These are phyloP conservation scores for Eulithis prunata DNA, from an alignment of 2,888 invertebrate genomes.

Conservation along the genomic window DNA sequence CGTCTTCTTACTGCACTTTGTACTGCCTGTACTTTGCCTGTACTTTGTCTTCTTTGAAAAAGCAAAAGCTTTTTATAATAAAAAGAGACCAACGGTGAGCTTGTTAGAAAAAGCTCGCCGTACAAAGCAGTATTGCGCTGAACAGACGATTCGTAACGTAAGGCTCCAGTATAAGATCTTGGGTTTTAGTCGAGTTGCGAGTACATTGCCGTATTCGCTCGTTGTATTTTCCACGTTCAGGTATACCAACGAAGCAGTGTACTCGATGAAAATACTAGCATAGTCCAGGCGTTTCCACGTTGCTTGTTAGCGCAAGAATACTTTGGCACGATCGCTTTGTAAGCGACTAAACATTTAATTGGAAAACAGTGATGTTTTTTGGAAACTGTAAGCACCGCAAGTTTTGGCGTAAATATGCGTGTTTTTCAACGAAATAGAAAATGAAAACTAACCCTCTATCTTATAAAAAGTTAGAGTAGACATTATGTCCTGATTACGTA, in stretches of 20 bases:
- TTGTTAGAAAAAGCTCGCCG: neutral
- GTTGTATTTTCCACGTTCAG: too few species aligned
- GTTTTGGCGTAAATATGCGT: neutral
- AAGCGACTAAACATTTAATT: neutral
- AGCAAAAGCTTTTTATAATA: too few species aligned
- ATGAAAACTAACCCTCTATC: too few species aligned
- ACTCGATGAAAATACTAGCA: neutral
- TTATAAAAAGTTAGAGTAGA: too few species aligned
- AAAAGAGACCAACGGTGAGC: too few species aligned
- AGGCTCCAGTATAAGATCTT: too few species aligned
- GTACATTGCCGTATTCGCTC: neutral
- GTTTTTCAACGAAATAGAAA: neutral
- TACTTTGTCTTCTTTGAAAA: too few species aligned
- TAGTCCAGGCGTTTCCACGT: neutral
- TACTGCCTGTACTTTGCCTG: too few species aligned
- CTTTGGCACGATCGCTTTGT: conserved; percentile 1
- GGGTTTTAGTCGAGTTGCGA: neutral
- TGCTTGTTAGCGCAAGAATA: neutral
- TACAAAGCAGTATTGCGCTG: neutral
- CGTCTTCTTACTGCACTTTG: too few species aligned
- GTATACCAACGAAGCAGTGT: neutral
- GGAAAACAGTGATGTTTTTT: too few species aligned
- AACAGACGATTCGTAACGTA: too few species aligned
- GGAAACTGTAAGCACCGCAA: neutral
- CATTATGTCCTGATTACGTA: too few species aligned